phyloP scores from a whole-genome alignment of 2,888 invertebrate genomes.

The Elegia similella region DNA sequence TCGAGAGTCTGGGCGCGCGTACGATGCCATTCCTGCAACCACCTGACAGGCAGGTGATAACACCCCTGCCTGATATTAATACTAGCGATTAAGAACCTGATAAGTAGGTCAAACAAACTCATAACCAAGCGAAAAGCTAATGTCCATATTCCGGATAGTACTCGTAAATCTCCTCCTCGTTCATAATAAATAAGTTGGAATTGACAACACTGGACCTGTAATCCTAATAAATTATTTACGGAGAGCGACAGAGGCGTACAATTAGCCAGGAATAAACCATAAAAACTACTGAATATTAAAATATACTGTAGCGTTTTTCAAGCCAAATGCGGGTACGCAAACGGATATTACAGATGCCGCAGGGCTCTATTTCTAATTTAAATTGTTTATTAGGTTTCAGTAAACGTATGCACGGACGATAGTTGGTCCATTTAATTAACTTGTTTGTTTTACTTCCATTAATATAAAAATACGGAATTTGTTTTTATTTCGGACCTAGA shows the following conservation, averaged over 20 bases:
- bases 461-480: too few relatives aligned
- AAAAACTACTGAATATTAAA: conserved; percentile 10
- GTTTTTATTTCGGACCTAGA: too few relatives aligned
- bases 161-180: background rate
- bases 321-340: background rate
- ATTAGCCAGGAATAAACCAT: background rate
- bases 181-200: conserved; percentile 1
- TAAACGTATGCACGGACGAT: background rate
- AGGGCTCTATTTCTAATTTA: background rate
- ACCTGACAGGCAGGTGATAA: too few relatives aligned
- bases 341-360: background rate
- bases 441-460: background rate
- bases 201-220: background rate
- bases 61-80: too few relatives aligned
- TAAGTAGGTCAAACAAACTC: background rate
- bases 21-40: too few relatives aligned
- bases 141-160: background rate
- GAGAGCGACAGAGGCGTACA: background rate
- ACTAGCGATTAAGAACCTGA: too few relatives aligned
- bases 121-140: background rate
- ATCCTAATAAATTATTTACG: conserved; percentile 13
- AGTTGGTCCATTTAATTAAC: background rate
- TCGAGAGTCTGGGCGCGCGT: too few relatives aligned
- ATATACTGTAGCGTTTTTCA: conserved; percentile 6
- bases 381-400: background rate